phyloP scores from a whole-genome alignment of 2,888 invertebrate species.

The Sylvicola fuscatus region DNA sequence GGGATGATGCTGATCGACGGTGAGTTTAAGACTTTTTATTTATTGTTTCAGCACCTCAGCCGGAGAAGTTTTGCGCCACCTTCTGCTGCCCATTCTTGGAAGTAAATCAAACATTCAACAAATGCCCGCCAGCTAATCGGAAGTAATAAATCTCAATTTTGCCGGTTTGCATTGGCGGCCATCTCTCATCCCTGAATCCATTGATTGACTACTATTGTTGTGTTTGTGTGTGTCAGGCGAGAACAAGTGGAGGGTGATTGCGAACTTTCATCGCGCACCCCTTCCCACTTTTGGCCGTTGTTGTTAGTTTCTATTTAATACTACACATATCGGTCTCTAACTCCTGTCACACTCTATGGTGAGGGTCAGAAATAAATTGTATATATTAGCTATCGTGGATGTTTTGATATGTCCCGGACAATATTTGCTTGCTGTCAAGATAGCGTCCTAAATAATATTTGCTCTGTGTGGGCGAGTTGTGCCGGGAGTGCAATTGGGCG shows the following conservation, averaged over 20 bases:
- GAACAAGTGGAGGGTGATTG: slow-evolving; percentile 4
- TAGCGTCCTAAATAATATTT: slow-evolving; percentile 6
- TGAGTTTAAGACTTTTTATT: slow-evolving; percentile 20
- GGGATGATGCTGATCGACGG: slow-evolving; percentile 48
- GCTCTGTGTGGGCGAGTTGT: neutral
- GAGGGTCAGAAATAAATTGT: slow-evolving; percentile 3
- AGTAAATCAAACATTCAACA: slow-evolving; percentile 2
- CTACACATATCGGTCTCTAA: too few species aligned
- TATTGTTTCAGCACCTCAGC: too few species aligned
- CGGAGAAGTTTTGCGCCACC: too few species aligned
- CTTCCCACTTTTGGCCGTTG: neutral
- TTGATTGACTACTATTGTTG: too few species aligned
- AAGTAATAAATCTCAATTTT: slow-evolving; percentile 7
- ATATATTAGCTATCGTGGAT: slow-evolving; percentile 3
- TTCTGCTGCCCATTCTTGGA: too few species aligned
- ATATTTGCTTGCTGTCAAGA: slow-evolving; percentile 5
- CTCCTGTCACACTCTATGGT: too few species aligned
- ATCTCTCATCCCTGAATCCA: too few species aligned
- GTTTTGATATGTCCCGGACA: slow-evolving; percentile 3
- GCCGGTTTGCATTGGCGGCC: too few species aligned
- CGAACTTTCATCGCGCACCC: too few species aligned
- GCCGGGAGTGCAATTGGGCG: neutral
- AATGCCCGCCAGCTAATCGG: slow-evolving; percentile 5
- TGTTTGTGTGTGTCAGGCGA: neutral
- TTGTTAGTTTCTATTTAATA: neutral